Evolutionary conservation across 2,797 vertebrate species (phyloP).

Genomic region (Neosilurus mollespiculum): DNA sequence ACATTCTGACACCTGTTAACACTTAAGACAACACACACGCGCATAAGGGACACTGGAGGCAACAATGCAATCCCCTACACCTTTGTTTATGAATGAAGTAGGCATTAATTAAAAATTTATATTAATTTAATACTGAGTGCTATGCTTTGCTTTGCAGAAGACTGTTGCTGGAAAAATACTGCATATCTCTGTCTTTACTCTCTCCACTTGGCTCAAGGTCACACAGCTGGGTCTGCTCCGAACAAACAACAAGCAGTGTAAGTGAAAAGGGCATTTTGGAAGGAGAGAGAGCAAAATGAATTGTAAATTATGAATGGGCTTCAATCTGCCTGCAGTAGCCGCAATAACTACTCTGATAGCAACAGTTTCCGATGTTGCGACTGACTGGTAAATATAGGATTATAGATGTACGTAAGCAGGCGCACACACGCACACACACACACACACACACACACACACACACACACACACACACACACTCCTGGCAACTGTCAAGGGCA

Average conservation of each 20-base stretch:
- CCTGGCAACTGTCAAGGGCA: slow-evolving; percentile 31
- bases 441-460: neutral
- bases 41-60: neutral
- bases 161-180: neutral
- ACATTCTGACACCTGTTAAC: slow-evolving; percentile 7
- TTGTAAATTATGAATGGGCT: slow-evolving; percentile 56
- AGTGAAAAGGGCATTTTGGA: slow-evolving; percentile 59
- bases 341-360: slow-evolving; percentile 41
- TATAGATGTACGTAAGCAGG: neutral
- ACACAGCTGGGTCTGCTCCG: slow-evolving; percentile 60
- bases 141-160: slow-evolving; percentile 4
- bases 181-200: slow-evolving; percentile 12
- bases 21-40: neutral
- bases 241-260: slow-evolving; percentile 60
- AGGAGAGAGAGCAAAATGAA: slow-evolving; percentile 47
- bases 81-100: slow-evolving; percentile 3
- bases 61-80: neutral
- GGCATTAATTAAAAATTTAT: neutral
- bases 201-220: slow-evolving; percentile 70
- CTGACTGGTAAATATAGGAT: slow-evolving; percentile 19
- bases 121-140: neutral
- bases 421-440: slow-evolving; percentile 23
- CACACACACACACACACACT: slow-evolving; percentile 11
- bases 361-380: slow-evolving; percentile 24
- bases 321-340: slow-evolving; percentile 37